Conservation (phyloP, 2,797 vertebrate species). For the Semotilus atromaculatus region DNA sequence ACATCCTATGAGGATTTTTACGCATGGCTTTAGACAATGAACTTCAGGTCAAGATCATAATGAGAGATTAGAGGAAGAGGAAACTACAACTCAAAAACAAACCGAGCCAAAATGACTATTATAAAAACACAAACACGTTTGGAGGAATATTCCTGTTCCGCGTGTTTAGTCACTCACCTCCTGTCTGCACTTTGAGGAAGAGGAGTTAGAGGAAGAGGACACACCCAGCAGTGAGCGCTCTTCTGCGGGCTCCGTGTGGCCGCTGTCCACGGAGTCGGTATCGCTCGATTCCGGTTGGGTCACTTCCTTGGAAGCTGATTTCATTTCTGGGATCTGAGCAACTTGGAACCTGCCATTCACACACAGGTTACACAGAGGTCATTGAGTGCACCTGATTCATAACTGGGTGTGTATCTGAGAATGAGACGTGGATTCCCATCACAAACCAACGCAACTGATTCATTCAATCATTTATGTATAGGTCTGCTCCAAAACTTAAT, state of each 20-base stretch:
- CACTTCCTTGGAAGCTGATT: conserved; percentile 71
- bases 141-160: conserved; percentile 12
- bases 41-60: not conserved
- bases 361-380: not conserved
- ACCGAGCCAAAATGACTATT: not conserved
- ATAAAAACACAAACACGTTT: not conserved
- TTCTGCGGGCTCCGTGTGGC: conserved; percentile 63
- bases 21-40: conserved; percentile 15
- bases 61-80: not conserved
- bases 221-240: conserved; percentile 76
- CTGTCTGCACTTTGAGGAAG: conserved; percentile 64
- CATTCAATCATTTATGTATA: not conserved
- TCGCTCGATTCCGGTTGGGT: conserved; percentile 69
- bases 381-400: not conserved
- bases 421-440: not conserved
- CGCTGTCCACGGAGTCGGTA: conserved; percentile 62
- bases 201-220: conserved; percentile 65
- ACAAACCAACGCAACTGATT: not conserved
- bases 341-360: conserved; percentile 87
- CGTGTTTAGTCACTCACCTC: conserved; percentile 76
- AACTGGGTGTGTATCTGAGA: not conserved
- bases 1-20: not conserved
- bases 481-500: not conserved
- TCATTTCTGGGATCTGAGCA: conserved; percentile 90
- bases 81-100: not conserved